Percentiles rank a stretch among this genome's conserved stretches.
phyloP scores from a whole-genome alignment of 2,888 invertebrate species.

The Slavum lentiscoides region DNA sequence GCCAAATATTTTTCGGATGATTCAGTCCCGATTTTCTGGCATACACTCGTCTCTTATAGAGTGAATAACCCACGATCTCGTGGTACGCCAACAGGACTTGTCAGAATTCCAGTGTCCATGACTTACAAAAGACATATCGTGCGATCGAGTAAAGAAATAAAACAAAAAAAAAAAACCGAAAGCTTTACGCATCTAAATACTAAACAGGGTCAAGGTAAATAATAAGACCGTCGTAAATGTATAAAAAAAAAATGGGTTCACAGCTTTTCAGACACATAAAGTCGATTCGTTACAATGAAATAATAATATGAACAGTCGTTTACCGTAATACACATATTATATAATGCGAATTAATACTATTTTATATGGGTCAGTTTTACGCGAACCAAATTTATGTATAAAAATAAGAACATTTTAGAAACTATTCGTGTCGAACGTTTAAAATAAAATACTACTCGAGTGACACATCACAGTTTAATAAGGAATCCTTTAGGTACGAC shows the following conservation, averaged over 20 bases:
- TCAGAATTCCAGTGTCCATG: slow-evolving; percentile 25
- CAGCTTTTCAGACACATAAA: too few species aligned
- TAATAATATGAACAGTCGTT: neutral
- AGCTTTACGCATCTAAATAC: slow-evolving; percentile 9
- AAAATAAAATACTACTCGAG: too few species aligned
- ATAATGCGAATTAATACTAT: too few species aligned
- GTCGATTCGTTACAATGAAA: neutral
- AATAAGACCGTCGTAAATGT: too few species aligned
- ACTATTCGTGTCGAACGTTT: too few species aligned
- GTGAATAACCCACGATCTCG: slow-evolving; percentile 43
- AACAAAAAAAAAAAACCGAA: slow-evolving; percentile 13
- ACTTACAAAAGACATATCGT: slow-evolving; percentile 29
- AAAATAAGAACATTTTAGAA: too few species aligned
- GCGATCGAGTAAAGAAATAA: neutral
- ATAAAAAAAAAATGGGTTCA: too few species aligned
- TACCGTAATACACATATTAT: neutral
- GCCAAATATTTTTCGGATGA: slow-evolving; percentile 51
- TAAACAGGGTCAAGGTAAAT: slow-evolving; percentile 32
- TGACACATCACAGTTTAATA: too few species aligned
- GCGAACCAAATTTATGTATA: too few species aligned
- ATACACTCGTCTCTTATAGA: slow-evolving; percentile 8
- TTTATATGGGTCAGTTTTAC: too few species aligned
- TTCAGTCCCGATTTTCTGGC: slow-evolving; percentile 47
- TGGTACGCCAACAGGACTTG: neutral
- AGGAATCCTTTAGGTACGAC: too few species aligned